phyloP scores from a whole-genome alignment of 2,797 vertebrate species.

The Clarias laeviceps region DNA sequence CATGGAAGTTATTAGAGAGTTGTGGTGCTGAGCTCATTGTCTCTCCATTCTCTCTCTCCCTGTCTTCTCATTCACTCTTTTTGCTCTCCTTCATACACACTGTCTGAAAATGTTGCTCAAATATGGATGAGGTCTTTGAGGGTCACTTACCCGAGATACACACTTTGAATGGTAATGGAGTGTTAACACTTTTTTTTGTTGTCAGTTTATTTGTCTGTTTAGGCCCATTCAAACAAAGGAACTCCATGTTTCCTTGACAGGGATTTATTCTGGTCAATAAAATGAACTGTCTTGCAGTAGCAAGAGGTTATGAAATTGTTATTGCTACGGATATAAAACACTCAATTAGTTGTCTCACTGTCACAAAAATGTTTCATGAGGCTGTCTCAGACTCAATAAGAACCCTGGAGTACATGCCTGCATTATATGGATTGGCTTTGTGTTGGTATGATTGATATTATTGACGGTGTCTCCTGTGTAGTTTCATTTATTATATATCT shows the following conservation, averaged over 20 bases:
- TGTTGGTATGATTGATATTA: slow-evolving; percentile 56
- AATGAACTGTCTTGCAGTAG: background rate
- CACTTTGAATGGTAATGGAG: slow-evolving; percentile 22
- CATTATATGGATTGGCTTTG: background rate
- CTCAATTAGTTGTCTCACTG: slow-evolving; percentile 44
- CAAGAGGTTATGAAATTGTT: slow-evolving; percentile 44
- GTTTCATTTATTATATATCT: slow-evolving; percentile 35
- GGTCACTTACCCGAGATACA: slow-evolving; percentile 51
- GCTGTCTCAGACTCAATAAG: slow-evolving; percentile 1
- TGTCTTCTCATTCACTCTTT: slow-evolving; percentile 38
- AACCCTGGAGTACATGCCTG: background rate
- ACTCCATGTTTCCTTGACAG: slow-evolving; percentile 16
- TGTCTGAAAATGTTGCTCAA: slow-evolving; percentile 59
- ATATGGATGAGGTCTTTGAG: slow-evolving; percentile 64
- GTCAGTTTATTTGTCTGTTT: slow-evolving; percentile 28
- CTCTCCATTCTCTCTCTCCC: slow-evolving; percentile 55
- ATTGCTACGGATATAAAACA: slow-evolving; percentile 50
- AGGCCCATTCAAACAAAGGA: slow-evolving; percentile 15
- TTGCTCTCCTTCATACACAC: slow-evolving; percentile 29
- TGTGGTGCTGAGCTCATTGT: slow-evolving; percentile 77
- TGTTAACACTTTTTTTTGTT: slow-evolving; percentile 20
- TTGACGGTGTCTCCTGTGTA: slow-evolving; percentile 51
- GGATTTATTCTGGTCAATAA: background rate
- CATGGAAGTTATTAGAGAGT: slow-evolving; percentile 79
- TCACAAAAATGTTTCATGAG: slow-evolving; percentile 37